phyloP scores from a whole-genome alignment of 2,888 invertebrate species.

The Apomyelois bistriatella region DNA sequence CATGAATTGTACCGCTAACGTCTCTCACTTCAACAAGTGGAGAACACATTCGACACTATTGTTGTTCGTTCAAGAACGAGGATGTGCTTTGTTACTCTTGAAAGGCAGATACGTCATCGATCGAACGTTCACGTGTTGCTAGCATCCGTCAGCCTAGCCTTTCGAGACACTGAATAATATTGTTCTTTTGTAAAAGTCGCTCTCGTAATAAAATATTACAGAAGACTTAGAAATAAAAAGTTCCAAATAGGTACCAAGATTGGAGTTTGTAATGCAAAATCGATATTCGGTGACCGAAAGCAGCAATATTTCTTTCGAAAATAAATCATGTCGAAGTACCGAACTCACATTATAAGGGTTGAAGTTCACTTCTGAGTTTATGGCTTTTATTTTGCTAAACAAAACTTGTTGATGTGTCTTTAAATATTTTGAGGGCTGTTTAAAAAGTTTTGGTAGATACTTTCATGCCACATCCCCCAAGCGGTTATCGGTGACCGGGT shows the following conservation, averaged over 20 bases:
- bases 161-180: constrained; percentile 2
- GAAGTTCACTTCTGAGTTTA: background rate
- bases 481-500: too few species aligned
- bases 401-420: background rate
- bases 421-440: background rate
- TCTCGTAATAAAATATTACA: too few species aligned
- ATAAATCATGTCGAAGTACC: constrained; percentile 2
- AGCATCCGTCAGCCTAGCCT: constrained; percentile 1
- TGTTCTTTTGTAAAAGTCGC: background rate
- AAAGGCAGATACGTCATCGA: constrained; percentile 5
- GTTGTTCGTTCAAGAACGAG: background rate
- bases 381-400: background rate
- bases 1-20: background rate
- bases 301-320: background rate
- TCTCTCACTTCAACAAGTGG: background rate
- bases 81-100: constrained; percentile 8
- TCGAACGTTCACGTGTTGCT: constrained; percentile 3
- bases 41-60: constrained; percentile 6
- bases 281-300: background rate
- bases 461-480: too few species aligned
- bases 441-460: too few species aligned
- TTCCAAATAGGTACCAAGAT: background rate
- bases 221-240: background rate
- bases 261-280: constrained; percentile 6
- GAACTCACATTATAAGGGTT: constrained; percentile 8